These are phyloP conservation scores for Corticium candelabrum DNA, from an alignment of 37 sponge, comb jelly and placozoan genomes.

Conservation along the genomic window DNA sequence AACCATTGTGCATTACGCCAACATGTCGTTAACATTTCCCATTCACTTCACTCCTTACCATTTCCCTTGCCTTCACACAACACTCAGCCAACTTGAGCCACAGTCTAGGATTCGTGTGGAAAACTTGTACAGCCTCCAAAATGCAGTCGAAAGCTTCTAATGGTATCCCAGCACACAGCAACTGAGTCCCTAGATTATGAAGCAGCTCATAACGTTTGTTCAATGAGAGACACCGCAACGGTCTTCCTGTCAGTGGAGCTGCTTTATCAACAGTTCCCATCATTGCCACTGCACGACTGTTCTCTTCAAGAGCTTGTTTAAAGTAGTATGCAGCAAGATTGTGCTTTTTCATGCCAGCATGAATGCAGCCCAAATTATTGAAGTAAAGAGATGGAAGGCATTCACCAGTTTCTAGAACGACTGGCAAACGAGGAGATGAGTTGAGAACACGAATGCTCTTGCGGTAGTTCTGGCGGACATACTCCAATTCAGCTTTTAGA, in stretches of 20 bases:
- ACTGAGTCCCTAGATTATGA: slow-evolving; percentile 87
- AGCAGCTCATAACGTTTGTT: slow-evolving; percentile 86
- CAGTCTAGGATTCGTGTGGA: slow-evolving; percentile 76
- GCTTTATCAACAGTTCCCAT: slow-evolving; percentile 18
- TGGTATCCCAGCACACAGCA: slow-evolving; percentile 80
- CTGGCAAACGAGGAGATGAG: slow-evolving; percentile 68
- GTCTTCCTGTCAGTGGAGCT: slow-evolving; percentile 74
- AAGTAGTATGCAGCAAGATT: slow-evolving; percentile 77
- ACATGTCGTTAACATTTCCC: background rate
- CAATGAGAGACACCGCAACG: slow-evolving; percentile 56
- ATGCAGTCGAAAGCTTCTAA: slow-evolving; percentile 82
- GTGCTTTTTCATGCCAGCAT: slow-evolving; percentile 73
- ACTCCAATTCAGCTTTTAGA: background rate
- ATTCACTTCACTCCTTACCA: background rate
- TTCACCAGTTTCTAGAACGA: slow-evolving; percentile 67
- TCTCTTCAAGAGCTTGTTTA: slow-evolving; percentile 86
- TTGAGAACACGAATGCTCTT: background rate
- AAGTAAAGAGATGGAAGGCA: slow-evolving; percentile 80
- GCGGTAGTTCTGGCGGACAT: background rate
- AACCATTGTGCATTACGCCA: too few relatives aligned
- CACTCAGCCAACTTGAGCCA: slow-evolving; percentile 95
- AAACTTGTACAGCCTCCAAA: slow-evolving; percentile 79
- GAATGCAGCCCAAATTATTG: slow-evolving; percentile 91
- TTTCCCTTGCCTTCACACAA: slow-evolving; percentile 18
- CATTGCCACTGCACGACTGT: slow-evolving; percentile 8